Base-by-base conservation (phyloP, 2,888 invertebrate species). In the Chrysina gloriosa region DNA sequence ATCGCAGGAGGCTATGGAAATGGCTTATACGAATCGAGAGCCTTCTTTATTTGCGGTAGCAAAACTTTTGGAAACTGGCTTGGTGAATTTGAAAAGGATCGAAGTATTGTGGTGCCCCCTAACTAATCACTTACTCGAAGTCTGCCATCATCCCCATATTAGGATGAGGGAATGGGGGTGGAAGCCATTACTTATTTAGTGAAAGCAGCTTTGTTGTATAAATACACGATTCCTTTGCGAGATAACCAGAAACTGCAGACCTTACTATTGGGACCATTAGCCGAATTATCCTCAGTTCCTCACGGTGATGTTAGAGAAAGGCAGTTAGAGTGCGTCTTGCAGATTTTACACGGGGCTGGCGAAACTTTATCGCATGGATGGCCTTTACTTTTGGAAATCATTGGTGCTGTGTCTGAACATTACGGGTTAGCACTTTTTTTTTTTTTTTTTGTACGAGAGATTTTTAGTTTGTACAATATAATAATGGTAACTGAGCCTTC, bases 161-260 rank as follows among this genome's bases (percentile, higher is more conserved):
- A 86, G 95, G 71, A 95, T 98, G 95, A 86, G 98, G 34, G 97
- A 97, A 82, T 98, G 97, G 97, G 98, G 98, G 97, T 97, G 0
- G 97, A 97, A 83, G 97, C 97, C 0, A 91, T 98, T 63, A 97
- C 98, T 0, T 95, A 95, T 79, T 85, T 98, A 50, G 96, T 98
- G 0, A 95, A 94, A 81, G 92, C 95, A 0, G 96, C 97, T 1
- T 87, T 98, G 73, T 92, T 92, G 74, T 93, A 92, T 80, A 94
- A 94, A 79, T 94, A 95, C 80, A 89, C 89, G 7, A 89, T 93
- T 69, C 94, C 95, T 0, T 86, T 93, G 1, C 89, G 92, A 58
- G 93, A 94, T 75, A 95, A 95, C 77, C 92, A 95, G 88, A 90
- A 93, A 73, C 85, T 96, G n/a, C 94, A 96, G 84, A 92, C 93